Conservation (phyloP, 2,113 vertebrate species). For the Sinocyclocheilus maitianheensis region DNA sequence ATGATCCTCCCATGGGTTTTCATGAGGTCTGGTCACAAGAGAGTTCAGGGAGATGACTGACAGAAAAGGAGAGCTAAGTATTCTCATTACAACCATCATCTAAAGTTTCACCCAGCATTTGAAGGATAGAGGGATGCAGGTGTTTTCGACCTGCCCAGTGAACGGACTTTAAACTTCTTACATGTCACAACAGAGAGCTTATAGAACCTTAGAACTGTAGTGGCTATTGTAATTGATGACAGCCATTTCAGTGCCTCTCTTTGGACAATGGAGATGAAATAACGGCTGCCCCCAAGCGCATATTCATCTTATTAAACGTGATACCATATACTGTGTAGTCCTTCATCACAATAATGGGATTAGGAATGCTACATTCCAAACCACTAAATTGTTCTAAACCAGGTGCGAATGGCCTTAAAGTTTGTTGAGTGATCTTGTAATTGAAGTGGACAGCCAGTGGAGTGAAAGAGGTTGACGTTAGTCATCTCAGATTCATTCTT, state of each 20-base stretch:
- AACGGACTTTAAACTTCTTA: conserved; percentile 54
- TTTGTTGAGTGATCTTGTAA: conserved; percentile 64
- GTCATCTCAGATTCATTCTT: conserved; percentile 52
- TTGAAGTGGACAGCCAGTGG: conserved; percentile 61
- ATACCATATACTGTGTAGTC: conserved; percentile 42
- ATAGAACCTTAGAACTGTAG: conserved; percentile 50
- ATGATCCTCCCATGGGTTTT: not conserved
- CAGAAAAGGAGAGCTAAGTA: conserved; percentile 43
- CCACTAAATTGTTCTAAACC: conserved; percentile 53
- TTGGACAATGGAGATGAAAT: conserved; percentile 53
- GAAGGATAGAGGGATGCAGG: conserved; percentile 53
- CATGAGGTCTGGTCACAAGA: not conserved
- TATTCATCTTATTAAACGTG: conserved; percentile 55
- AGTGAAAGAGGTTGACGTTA: conserved; percentile 63
- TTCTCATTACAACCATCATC: conserved; percentile 51
- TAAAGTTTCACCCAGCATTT: conserved; percentile 57
- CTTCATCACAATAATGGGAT: conserved; percentile 40
- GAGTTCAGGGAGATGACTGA: conserved; percentile 39
- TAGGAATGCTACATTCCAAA: conserved; percentile 41
- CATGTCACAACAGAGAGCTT: conserved; percentile 61
- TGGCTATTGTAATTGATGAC: conserved; percentile 61
- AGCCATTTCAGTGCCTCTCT: conserved; percentile 60
- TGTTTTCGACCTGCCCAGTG: conserved; percentile 52
- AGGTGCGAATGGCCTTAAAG: conserved; percentile 57
- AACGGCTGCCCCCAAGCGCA: conserved; percentile 44